Evolutionary conservation across 1,140 invertebrate species (phyloP).

Genomic region (Plutomurus gul): DNA sequence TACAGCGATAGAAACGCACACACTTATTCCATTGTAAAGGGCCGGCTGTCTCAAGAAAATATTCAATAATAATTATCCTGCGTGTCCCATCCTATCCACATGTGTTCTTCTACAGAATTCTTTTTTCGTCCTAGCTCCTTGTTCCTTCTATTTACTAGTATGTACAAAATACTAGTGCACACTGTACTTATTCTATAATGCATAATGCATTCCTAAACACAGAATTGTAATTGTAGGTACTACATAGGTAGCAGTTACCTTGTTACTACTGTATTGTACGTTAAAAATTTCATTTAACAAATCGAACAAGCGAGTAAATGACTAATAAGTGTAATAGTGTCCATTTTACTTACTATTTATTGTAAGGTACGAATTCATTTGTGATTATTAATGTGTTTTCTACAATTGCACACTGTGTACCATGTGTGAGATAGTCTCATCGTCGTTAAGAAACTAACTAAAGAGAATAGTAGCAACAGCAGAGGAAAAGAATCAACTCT

Average conservation of each 20-base stretch:
- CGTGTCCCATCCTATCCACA: background rate
- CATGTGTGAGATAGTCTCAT: too few species aligned
- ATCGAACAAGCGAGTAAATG: background rate
- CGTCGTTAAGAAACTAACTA: too few species aligned
- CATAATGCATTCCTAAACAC: too few species aligned
- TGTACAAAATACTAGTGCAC: background rate
- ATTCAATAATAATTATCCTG: background rate
- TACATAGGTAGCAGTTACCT: too few species aligned
- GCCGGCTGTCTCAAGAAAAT: background rate
- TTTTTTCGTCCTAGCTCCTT: background rate
- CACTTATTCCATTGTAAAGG: too few species aligned
- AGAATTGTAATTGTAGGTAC: too few species aligned
- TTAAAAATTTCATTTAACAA: background rate
- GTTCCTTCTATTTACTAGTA: background rate
- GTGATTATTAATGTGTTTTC: slow-evolving; percentile 3
- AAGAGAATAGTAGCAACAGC: background rate
- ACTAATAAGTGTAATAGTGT: background rate
- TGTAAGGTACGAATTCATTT: background rate
- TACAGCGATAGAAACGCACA: background rate
- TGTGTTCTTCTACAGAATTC: slow-evolving; percentile 5
- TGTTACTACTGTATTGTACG: background rate
- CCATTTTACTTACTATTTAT: background rate
- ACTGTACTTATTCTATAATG: too few species aligned
- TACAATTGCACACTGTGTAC: background rate
- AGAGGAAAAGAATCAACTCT: background rate